Base-by-base conservation (phyloP, 2,888 invertebrate species). In the Chrysomela aeneicollis region DNA sequence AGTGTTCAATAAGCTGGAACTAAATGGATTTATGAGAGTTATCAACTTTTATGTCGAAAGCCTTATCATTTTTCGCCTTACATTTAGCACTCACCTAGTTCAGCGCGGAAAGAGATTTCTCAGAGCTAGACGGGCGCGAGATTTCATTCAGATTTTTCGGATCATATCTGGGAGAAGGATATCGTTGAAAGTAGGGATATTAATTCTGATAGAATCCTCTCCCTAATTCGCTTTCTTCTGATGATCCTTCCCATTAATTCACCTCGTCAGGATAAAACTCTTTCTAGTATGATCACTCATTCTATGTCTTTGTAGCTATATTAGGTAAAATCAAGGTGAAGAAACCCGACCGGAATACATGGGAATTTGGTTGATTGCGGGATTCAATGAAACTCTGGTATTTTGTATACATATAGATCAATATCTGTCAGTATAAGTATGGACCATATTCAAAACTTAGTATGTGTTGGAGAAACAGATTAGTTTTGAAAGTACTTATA, bases 1-100 rank as follows among this genome's bases (percentile, higher is more conserved):
- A 72, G 73, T 74, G 76, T 69, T 75, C 77, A 77, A 77, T 77
- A 77, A 77, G 73, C 73, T 76, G 77, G 76, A 77, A 77, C 73
- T 77, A 77, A 77, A 73, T 73, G 76, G 74, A 75, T 76, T 73
- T 77, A 77, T 76, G 77, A 70, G 71, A 75, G 74, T 74, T 77
- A 77, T 77, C 77, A 74, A 75, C 65, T 74, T 77, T 77, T 77
- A 77, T 77, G 76, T 74, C 74, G 64, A 72, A 74, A 69, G 69
- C 64, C 73, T 73, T 75, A 74, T 75, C 74, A 64, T 65, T 69
- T 68, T 72, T 74, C 74, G 73, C 72, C 70, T 73, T 72, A 74
- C 72, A 73, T 73, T 72, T 75, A 67, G 60, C 67, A 64, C 53
- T 61, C 59, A 64, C 68, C 63, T 62, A 57, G 42, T 15, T n/a